phyloP scores from a whole-genome alignment of 2,113 vertebrate genomes.

The Psephotus haematonotus region DNA sequence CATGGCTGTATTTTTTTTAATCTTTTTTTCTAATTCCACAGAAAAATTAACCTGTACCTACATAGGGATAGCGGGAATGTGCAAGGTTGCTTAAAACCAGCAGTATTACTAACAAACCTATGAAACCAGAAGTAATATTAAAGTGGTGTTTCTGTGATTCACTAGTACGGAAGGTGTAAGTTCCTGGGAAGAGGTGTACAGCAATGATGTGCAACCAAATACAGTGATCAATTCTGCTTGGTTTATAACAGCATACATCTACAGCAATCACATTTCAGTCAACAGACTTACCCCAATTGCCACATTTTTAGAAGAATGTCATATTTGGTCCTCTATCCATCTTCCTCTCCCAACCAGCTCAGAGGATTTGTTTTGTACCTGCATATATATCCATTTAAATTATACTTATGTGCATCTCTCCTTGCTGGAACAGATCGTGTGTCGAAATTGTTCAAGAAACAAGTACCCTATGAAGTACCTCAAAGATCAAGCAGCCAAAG shows the following conservation, averaged over 20 bases:
- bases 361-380: not conserved
- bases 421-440: constrained; percentile 85
- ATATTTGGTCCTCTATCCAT: not conserved
- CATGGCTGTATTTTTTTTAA: not conserved
- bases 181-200: not conserved
- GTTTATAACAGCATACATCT: not conserved
- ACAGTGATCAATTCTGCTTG: not conserved
- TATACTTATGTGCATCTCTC: not conserved
- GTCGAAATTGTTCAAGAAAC: constrained; percentile 93
- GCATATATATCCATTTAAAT: not conserved
- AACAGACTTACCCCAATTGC: not conserved
- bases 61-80: not conserved
- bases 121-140: not conserved
- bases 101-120: not conserved
- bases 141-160: not conserved
- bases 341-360: not conserved
- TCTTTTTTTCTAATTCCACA: not conserved
- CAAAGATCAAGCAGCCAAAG: constrained; percentile 92
- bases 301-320: not conserved
- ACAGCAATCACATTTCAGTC: not conserved
- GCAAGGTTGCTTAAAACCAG: not conserved
- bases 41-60: not conserved
- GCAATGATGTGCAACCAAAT: not conserved
- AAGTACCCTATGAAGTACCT: constrained; percentile 95
- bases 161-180: not conserved